These are phyloP conservation scores for Cephalopachus bancanus DNA, from an alignment of 2,797 vertebrate genomes.

Conservation along the genomic window DNA sequence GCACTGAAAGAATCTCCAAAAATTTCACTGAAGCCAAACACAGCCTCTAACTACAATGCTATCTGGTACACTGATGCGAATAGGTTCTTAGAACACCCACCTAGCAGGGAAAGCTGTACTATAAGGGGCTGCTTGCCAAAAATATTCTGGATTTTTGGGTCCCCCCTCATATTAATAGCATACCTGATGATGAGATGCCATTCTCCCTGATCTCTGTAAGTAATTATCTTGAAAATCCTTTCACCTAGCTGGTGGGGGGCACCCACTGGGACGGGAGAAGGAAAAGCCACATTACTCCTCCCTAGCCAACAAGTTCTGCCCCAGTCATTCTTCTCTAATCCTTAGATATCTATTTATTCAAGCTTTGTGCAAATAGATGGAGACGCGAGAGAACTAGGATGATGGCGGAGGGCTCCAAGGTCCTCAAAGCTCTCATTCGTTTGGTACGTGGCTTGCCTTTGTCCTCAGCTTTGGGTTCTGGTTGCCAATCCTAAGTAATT, in stretches of 20 bases:
- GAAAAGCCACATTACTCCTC: not conserved
- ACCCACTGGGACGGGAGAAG: not conserved
- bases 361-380: not conserved
- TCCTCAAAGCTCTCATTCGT: not conserved
- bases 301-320: not conserved
- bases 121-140: no score
- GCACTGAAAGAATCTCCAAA: no score
- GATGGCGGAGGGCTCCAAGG: not conserved
- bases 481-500: not conserved
- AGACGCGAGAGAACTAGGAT: not conserved
- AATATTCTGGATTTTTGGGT: no score
- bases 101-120: no score
- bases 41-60: no score
- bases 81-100: no score
- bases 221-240: not conserved
- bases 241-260: not conserved
- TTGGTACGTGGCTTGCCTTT: not conserved
- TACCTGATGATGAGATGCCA: not conserved
- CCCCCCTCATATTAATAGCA: not conserved
- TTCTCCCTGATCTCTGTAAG: not conserved
- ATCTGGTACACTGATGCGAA: no score
- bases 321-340: not conserved
- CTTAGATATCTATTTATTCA: not conserved
- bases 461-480: conserved; percentile 34
- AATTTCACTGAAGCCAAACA: no score